Percentiles rank a stretch among this genome's conserved stretches.
phyloP scores from a whole-genome alignment of 2,888 invertebrate genomes.

The Eupelmus urozonus region DNA sequence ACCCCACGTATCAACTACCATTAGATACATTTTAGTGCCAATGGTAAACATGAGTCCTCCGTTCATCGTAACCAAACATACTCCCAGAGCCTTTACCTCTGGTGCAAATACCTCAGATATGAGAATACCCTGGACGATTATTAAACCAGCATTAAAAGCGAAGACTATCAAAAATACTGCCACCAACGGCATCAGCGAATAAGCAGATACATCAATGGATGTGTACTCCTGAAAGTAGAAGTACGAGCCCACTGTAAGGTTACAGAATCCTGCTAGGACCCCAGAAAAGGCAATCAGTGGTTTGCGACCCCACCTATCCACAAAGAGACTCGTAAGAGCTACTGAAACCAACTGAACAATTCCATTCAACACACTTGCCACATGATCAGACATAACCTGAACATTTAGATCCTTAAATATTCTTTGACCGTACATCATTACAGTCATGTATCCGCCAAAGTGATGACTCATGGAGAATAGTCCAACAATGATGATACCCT shows the following conservation, averaged over 20 bases:
- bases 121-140: conserved; percentile 63
- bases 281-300: conserved; percentile 76
- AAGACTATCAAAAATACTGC: conserved; percentile 64
- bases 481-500: conserved; percentile 76
- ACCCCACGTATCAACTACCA: conserved; percentile 62
- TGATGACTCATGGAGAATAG: conserved; percentile 78
- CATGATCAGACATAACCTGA: conserved; percentile 63
- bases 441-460: conserved; percentile 73
- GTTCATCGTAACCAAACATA: conserved; percentile 59
- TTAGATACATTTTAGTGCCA: conserved; percentile 64
- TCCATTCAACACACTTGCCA: conserved; percentile 67
- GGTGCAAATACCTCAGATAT: conserved; percentile 67
- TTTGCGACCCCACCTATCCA: conserved; percentile 77
- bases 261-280: conserved; percentile 59
- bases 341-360: conserved; percentile 69
- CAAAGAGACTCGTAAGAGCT: conserved; percentile 68
- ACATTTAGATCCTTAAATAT: conserved; percentile 74
- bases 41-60: conserved; percentile 60
- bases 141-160: conserved; percentile 64
- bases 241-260: conserved; percentile 63
- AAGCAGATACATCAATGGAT: conserved; percentile 56
- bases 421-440: conserved; percentile 73
- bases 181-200: conserved; percentile 61
- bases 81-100: conserved; percentile 65
- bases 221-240: conserved; percentile 65